Conservation (phyloP, 2,113 vertebrate genomes). For the Marmota flaviventris region DNA sequence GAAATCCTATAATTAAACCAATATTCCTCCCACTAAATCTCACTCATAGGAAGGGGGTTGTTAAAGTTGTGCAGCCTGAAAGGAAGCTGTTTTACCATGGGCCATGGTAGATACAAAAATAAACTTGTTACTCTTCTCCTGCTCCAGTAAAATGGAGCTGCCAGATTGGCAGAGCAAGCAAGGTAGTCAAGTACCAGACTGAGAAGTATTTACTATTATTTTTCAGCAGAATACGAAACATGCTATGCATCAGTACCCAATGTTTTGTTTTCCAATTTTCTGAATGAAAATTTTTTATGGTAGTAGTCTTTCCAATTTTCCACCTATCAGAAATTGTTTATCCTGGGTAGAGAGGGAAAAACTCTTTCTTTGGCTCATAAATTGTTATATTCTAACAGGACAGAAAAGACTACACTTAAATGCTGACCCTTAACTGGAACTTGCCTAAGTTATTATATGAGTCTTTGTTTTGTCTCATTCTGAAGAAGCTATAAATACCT, state of each 20-base stretch:
- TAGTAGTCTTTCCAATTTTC: not conserved
- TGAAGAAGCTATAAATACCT: not conserved
- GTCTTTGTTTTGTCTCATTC: not conserved
- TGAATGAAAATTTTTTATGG: not conserved
- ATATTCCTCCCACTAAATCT: not conserved
- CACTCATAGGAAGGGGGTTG: not conserved
- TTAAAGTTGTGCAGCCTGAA: not conserved
- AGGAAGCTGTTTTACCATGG: not conserved
- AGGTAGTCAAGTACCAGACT: not conserved
- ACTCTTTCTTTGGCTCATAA: not conserved
- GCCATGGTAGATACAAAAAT: not conserved
- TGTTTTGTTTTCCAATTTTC: not conserved
- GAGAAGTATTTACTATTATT: not conserved
- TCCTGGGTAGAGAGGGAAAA: not conserved
- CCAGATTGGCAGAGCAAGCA: not conserved
- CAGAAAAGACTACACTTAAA: not conserved
- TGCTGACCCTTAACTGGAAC: not conserved
- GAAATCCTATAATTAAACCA: not conserved
- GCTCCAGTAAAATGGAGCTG: not conserved
- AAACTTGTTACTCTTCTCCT: not conserved
- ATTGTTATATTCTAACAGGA: not conserved
- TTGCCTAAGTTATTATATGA: not conserved
- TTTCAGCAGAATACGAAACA: not conserved
- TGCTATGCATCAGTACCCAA: too few species aligned
- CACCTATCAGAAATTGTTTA: not conserved